Base-by-base conservation (phyloP, 2,113 vertebrate species). In the Stigmatopora argus region DNA sequence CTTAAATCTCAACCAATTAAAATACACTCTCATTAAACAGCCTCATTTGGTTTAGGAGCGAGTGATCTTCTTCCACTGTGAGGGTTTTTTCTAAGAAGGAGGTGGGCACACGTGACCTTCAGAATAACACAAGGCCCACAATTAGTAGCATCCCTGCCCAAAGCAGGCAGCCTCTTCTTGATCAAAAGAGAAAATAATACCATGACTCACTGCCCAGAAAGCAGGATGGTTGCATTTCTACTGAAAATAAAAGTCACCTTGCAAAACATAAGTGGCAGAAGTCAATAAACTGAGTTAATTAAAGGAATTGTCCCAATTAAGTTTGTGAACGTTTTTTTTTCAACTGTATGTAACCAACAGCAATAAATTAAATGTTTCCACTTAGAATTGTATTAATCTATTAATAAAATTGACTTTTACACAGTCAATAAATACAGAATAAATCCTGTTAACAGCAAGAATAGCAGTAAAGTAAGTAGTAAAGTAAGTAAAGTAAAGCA, bases 241-340 rank as follows among this genome's bases (percentile, higher is more conserved):
- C 73, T 74, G 70, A 80, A 72, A 69, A 52, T 66, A 89, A 90
- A 90, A 90, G 90, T 91, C 87, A 90, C 86, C 80, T 88, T 88
- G 79, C 71, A 72, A 69, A 86, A 79, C 67, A 65, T 2, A 10
- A 67, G 67, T 62, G 18, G 62, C 21, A 44, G 78, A 55, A 77
- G 83, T 15, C 47, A 74, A 83, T 79, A 79, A 86, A 83, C 71
- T 64, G 52, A 71, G 67, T 74, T 86, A 85, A 90, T 90, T 89
- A 88, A 87, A 63, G 79, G 82, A 84, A 88, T 80, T 70, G 78
- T 85, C 64, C 71, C 90, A 88, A 92, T 90, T 90, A 85, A 79
- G 68, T 66, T 56, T 14, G 78, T 72, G 67, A 78, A 73, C 83
- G 81, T 71, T 64, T 82, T 70, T 73, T 26, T 71, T 75, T 79